Conservation (phyloP, 2,888 invertebrate genomes). For the Mylabris sibirica region DNA sequence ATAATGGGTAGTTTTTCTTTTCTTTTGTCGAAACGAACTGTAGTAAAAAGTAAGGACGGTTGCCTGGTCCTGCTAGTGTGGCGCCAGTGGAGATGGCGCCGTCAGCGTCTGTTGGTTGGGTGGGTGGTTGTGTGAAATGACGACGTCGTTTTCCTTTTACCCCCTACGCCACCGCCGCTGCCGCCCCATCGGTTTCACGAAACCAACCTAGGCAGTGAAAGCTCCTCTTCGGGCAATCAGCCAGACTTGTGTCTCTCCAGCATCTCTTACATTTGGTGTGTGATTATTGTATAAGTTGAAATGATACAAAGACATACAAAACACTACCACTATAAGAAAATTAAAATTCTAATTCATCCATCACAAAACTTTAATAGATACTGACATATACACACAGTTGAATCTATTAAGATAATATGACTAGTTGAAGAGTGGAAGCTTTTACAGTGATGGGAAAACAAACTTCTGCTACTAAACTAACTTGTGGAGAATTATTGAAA, state of each 20-base stretch:
- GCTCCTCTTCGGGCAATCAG: constrained; percentile 53
- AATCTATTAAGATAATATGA: constrained; percentile 49
- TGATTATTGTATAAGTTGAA: constrained; percentile 39
- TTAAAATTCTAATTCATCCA: constrained; percentile 47
- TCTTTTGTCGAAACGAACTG: constrained; percentile 57
- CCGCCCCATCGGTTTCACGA: too few species aligned
- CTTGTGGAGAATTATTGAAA: constrained; percentile 18
- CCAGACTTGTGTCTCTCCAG: constrained; percentile 45
- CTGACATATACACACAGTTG: constrained; percentile 18
- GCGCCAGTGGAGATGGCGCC: constrained; percentile 57
- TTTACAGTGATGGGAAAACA: constrained; percentile 43
- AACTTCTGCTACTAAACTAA: constrained; percentile 18
- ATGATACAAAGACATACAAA: constrained; percentile 17
- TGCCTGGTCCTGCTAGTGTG: constrained; percentile 54
- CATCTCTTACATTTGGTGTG: constrained; percentile 7
- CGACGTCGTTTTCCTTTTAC: constrained; percentile 18
- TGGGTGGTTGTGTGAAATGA: constrained; percentile 41
- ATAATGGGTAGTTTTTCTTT: constrained; percentile 62
- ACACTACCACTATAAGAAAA: constrained; percentile 45
- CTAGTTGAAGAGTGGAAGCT: constrained; percentile 40
- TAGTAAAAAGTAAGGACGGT: constrained; percentile 61
- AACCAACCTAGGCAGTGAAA: constrained; percentile 42
- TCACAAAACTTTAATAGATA: not conserved
- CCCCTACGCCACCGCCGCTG: too few species aligned
- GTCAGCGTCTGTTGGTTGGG: constrained; percentile 52